These are phyloP conservation scores for Parasteatoda lunata DNA, from an alignment of 2,888 invertebrate genomes.

Conservation along the genomic window DNA sequence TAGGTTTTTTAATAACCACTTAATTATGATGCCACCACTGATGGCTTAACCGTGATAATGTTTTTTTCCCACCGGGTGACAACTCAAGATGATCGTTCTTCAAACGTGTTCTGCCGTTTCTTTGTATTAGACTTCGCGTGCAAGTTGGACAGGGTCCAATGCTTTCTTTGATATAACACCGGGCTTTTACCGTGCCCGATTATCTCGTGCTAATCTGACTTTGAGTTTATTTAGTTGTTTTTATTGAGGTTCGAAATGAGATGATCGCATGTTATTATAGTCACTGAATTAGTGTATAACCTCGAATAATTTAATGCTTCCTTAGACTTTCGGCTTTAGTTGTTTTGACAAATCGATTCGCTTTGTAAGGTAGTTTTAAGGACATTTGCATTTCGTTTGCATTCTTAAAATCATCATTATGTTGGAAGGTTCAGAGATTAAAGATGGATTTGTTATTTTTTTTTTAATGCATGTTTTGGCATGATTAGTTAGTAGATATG, in stretches of 20 bases:
- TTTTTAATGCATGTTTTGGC: too few species aligned
- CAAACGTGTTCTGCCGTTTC: constrained; percentile 19
- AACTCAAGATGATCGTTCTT: constrained; percentile 40
- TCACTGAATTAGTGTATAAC: constrained; percentile 29
- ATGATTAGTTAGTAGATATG: too few species aligned
- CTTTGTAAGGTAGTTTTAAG: background rate
- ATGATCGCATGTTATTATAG: constrained; percentile 43
- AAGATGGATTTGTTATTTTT: too few species aligned
- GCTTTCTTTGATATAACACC: constrained; percentile 46
- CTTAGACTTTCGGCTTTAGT: constrained; percentile 7
- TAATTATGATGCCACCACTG: constrained; percentile 48
- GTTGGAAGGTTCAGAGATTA: too few species aligned
- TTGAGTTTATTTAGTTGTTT: constrained; percentile 29
- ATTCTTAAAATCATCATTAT: too few species aligned
- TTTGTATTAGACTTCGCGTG: constrained; percentile 53
- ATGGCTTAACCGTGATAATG: constrained; percentile 35
- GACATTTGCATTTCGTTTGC: too few species aligned
- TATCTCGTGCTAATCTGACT: constrained; percentile 22
- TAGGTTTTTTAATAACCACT: constrained; percentile 59
- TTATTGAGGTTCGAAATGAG: constrained; percentile 24
- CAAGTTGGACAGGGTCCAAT: constrained; percentile 42
- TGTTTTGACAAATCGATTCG: constrained; percentile 2
- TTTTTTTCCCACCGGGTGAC: constrained; percentile 61
- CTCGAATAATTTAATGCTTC: constrained; percentile 12
- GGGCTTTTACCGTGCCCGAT: constrained; percentile 14